Evolutionary conservation across 2,797 vertebrate genomes (phyloP), one percentile per base, ranked within the genome.

Genomic region (Cynopterus sphinx): DNA sequence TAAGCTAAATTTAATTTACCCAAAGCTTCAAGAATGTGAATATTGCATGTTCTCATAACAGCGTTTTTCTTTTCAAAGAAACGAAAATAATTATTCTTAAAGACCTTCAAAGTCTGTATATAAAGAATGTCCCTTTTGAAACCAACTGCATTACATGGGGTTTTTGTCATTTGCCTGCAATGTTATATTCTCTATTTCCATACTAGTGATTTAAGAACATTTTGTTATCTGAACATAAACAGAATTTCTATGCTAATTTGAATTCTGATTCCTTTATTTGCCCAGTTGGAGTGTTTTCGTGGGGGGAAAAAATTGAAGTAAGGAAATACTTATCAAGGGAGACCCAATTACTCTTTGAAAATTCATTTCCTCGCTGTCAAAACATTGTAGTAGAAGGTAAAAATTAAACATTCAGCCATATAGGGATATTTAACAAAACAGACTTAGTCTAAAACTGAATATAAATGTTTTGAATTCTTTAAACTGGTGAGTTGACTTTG

Each of bases 1-100:
- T 97, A 93, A 92, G 83, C 79, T 96, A 78, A 97, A 95, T 97
- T 96, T 97, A 97, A 97, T 97, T 97, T 92, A 94, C 85, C 90
- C 92, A 24, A 63, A 94, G 79, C 93, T 84, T 94, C 13, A 31
- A 94, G 82, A 93, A 75, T 77, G 41, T 0, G 28, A 87, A 55
- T 68, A 55, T 67, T 77, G 51, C 19, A 28, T 87, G n/a, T 88
- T 95, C 83, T 92, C 41, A 53, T 59, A 87, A 88, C 36, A 75
- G n/a, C 73, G 39, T 77, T 95, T 96, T 96, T 22, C 43, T 96
- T 90, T 97, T 70, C 10, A 16, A 43, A 63, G 61, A 91, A 90
- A 53, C 55, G 74, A 83, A 88, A 95, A 96, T 95, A 95, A 94
- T 91, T 59, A 59, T 90, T 92, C 59, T 88, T 97, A 55, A 81